Evolutionary conservation across 1,140 invertebrate species (phyloP).

Genomic region (Gerris buenoi): DNA sequence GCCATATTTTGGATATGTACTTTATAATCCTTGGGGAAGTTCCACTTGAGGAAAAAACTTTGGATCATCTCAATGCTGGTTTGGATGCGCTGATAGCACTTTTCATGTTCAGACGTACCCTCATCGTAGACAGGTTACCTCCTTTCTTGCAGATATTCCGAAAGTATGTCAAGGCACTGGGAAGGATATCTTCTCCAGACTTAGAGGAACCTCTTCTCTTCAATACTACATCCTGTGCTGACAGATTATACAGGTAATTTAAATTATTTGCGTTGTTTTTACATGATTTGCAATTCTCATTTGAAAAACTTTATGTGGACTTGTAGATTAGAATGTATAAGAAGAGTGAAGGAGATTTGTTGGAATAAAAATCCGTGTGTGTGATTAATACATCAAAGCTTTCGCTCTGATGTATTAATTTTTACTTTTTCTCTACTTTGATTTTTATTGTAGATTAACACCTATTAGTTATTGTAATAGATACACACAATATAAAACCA

Average conservation of each 20-base stretch:
- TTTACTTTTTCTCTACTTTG: conserved; percentile 4
- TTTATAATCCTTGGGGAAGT: conserved; percentile 2
- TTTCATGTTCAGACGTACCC: conserved; percentile 14
- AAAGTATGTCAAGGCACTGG: conserved; percentile 17
- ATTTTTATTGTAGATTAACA: not conserved
- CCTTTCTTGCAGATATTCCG: conserved; percentile 17
- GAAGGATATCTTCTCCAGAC: conserved; percentile 9
- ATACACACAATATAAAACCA: too few species aligned
- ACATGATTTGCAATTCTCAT: too few species aligned
- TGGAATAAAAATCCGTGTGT: too few species aligned
- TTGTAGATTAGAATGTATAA: too few species aligned
- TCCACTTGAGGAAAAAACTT: not conserved
- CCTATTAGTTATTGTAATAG: too few species aligned
- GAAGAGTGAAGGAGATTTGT: too few species aligned
- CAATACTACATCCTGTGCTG: conserved; percentile 17
- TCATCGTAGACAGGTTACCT: conserved; percentile 25
- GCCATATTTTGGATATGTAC: conserved; percentile 6
- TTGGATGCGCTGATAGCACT: conserved; percentile 12
- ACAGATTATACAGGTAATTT: conserved; percentile 26
- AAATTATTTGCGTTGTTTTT: conserved; percentile 4
- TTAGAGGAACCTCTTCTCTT: conserved; percentile 15
- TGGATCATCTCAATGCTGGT: not conserved
- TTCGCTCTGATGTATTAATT: conserved; percentile 5
- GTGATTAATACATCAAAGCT: too few species aligned
- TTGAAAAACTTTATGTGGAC: too few species aligned